These are phyloP conservation scores for Strigamia crassipes DNA, from an alignment of 2,888 invertebrate species.

Conservation along the genomic window DNA sequence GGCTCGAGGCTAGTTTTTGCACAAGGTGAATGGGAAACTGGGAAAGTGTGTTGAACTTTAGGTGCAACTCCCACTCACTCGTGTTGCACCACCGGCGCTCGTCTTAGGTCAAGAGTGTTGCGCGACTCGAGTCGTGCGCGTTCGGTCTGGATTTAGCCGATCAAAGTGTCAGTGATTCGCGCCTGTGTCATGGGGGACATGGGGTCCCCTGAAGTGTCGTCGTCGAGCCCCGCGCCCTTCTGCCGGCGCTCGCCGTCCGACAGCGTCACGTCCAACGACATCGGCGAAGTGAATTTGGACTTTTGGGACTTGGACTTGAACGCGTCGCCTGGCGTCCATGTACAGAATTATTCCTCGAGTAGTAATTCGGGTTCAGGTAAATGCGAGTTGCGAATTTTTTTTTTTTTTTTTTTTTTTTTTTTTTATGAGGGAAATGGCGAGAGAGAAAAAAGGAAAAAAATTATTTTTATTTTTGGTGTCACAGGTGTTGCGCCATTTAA, in stretches of 20 bases:
- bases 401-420: too few species aligned
- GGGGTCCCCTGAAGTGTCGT: constrained; percentile 76
- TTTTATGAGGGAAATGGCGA: too few species aligned
- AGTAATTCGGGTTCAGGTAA: constrained; percentile 49
- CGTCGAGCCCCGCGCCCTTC: constrained; percentile 63
- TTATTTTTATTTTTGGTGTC: not conserved
- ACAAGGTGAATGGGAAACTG: constrained; percentile 49
- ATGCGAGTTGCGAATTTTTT: too few species aligned
- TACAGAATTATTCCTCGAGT: constrained; percentile 38
- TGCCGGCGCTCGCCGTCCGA: constrained; percentile 53
- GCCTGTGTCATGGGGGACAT: constrained; percentile 61
- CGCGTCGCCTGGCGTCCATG: constrained; percentile 54
- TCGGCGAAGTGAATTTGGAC: constrained; percentile 73
- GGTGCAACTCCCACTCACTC: constrained; percentile 2
- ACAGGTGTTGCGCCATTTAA: constrained; percentile 18
- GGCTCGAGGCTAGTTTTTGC: not conserved
- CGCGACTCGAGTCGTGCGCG: not conserved
- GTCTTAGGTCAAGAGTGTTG: too few species aligned
- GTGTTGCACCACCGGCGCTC: too few species aligned
- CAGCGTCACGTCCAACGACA: constrained; percentile 72
- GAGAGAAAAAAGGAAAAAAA: too few species aligned
- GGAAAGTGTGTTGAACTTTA: constrained; percentile 50
- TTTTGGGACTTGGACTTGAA: constrained; percentile 76
- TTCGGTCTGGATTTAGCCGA: not conserved
- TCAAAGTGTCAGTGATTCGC: not conserved